A percentile compares a stretch with the other conserved stretches of the same genome.
Conservation (phyloP, 2,888 invertebrate species). For the Halocaridina rubra region DNA sequence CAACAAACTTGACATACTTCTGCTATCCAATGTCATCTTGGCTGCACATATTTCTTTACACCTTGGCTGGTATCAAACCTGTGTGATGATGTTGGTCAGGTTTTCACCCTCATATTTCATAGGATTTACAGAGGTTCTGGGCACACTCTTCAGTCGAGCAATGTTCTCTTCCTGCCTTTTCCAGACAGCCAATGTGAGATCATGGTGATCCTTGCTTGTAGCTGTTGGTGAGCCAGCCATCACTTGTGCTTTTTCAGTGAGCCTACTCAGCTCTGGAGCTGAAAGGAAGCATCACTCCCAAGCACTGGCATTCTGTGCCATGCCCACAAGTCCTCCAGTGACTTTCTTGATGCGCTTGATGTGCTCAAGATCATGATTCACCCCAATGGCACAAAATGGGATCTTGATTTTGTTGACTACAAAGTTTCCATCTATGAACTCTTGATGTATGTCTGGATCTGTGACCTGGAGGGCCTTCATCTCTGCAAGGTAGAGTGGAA, state of each 20-base stretch:
- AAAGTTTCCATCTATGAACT: background rate
- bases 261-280: background rate
- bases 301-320: background rate
- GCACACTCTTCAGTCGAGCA: background rate
- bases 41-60: background rate
- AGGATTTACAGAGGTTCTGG: background rate
- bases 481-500: background rate
- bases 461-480: background rate
- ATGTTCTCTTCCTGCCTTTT: background rate
- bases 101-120: background rate
- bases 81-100: too few relatives aligned
- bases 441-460: background rate
- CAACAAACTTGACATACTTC: background rate
- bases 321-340: background rate
- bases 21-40: background rate
- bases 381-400: background rate
- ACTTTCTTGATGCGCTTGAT: background rate
- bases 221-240: background rate
- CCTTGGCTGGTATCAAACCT: background rate
- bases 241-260: background rate
- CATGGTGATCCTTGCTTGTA: background rate
- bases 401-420: background rate
- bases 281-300: background rate
- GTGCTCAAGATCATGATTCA: background rate
- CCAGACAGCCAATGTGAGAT: background rate